Evolutionary conservation across 2,113 vertebrate species (phyloP).

Genomic region (Oreochromis aureus): DNA sequence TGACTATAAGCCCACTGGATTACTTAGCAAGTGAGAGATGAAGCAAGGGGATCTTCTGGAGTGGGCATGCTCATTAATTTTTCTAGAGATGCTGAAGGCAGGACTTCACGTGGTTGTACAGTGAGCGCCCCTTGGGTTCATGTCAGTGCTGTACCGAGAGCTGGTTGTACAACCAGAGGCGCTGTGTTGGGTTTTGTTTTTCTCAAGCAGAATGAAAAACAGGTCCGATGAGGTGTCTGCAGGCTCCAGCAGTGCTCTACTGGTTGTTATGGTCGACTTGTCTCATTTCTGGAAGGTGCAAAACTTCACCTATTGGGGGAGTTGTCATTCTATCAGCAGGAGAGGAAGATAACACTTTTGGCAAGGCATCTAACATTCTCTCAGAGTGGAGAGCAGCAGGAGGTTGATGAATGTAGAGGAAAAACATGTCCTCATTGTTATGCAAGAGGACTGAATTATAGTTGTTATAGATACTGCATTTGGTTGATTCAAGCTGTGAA

Average conservation of each 20-base stretch:
- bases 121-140: slow-evolving; percentile 20
- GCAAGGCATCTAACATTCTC: slow-evolving; percentile 27
- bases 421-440: slow-evolving; percentile 34
- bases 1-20: slow-evolving; percentile 45
- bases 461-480: slow-evolving; percentile 24
- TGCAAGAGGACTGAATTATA: slow-evolving; percentile 41
- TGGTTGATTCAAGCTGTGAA: slow-evolving; percentile 48
- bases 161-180: slow-evolving; percentile 2
- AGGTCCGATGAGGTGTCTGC: neutral
- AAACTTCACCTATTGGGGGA: slow-evolving; percentile 52
- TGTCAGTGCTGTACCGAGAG: slow-evolving; percentile 17
- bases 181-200: slow-evolving; percentile 16
- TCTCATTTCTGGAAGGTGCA: slow-evolving; percentile 50
- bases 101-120: slow-evolving; percentile 44
- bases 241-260: slow-evolving; percentile 1
- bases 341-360: slow-evolving; percentile 39
- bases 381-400: slow-evolving; percentile 41
- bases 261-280: slow-evolving; percentile 38
- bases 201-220: neutral
- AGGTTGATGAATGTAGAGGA: slow-evolving; percentile 51
- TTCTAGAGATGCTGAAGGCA: slow-evolving; percentile 59
- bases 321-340: slow-evolving; percentile 54
- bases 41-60: slow-evolving; percentile 45
- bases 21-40: slow-evolving; percentile 36
- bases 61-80: slow-evolving; percentile 66